Evolutionary conservation across 2,113 vertebrate species (phyloP).

Genomic region (Chionodraco myersi): DNA sequence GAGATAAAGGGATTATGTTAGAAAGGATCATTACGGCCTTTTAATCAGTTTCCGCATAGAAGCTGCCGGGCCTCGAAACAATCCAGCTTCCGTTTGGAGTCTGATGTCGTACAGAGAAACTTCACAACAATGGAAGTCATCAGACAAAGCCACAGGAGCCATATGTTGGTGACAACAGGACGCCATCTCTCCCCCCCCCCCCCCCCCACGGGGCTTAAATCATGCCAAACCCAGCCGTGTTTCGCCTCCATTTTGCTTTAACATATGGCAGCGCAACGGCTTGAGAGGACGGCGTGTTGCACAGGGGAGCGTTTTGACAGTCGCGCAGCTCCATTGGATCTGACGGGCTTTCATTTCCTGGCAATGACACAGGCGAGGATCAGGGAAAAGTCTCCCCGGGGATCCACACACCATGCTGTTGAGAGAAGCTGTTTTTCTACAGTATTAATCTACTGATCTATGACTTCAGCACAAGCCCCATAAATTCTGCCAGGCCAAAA

Average conservation of each 20-base stretch:
- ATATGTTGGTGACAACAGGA: constrained; percentile 68
- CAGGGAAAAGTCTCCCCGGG: constrained; percentile 41
- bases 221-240: constrained; percentile 56
- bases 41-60: constrained; percentile 62
- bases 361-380: constrained; percentile 55
- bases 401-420: constrained; percentile 42
- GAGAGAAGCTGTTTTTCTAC: constrained; percentile 64
- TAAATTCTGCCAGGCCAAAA: constrained; percentile 35
- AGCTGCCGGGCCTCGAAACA: constrained; percentile 44
- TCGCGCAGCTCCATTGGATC: constrained; percentile 49
- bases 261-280: constrained; percentile 71
- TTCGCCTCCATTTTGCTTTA: constrained; percentile 57
- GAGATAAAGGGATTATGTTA: constrained; percentile 65
- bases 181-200: constrained; percentile 18
- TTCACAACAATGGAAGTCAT: constrained; percentile 53
- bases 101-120: constrained; percentile 19
- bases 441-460: constrained; percentile 69
- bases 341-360: constrained; percentile 57
- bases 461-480: constrained; percentile 59
- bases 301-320: constrained; percentile 69
- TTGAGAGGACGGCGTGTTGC: constrained; percentile 51
- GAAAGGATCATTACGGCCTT: constrained; percentile 71
- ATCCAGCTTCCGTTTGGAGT: constrained; percentile 48
- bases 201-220: constrained; percentile 45
- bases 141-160: constrained; percentile 56